A percentile compares a stretch with the other conserved stretches of the same genome.
Evolutionary conservation across 2,888 invertebrate species (phyloP).

Genomic region (Argyresthia albistria): DNA sequence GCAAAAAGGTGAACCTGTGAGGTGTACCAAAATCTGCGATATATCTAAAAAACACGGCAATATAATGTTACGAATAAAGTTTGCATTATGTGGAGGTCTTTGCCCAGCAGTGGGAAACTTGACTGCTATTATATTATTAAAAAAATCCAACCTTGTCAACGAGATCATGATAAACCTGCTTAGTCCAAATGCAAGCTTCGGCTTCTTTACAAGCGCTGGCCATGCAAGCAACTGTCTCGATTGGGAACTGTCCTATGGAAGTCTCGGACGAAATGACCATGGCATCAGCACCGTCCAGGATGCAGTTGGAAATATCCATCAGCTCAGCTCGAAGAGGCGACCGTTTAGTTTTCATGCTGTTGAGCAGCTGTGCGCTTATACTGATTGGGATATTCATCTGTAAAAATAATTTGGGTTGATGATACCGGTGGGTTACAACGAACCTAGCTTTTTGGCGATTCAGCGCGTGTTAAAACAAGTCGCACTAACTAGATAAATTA

Average conservation of each 20-base stretch:
- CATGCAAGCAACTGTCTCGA: constrained; percentile 52
- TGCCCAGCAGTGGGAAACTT: too few species aligned
- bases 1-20: too few species aligned
- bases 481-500: too few species aligned
- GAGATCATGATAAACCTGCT: constrained; percentile 48
- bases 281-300: constrained; percentile 81
- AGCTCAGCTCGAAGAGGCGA: constrained; percentile 73
- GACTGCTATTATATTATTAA: neutral
- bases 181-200: constrained; percentile 77
- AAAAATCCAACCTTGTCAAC: constrained; percentile 39
- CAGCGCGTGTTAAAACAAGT: too few species aligned
- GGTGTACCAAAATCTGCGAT: too few species aligned
- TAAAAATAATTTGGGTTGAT: too few species aligned
- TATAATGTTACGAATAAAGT: too few species aligned
- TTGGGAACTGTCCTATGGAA: constrained; percentile 75
- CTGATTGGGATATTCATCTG: constrained; percentile 48
- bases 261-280: constrained; percentile 80
- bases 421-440: too few species aligned
- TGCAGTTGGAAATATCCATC: constrained; percentile 80
- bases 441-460: too few species aligned
- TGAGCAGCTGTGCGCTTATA: constrained; percentile 41
- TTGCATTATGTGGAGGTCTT: too few species aligned
- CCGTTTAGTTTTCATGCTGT: constrained; percentile 40
- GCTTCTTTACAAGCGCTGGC: constrained; percentile 76
- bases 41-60: too few species aligned